Evolutionary conservation across 2,113 vertebrate genomes (phyloP).

Genomic region (Mellivora capensis): DNA sequence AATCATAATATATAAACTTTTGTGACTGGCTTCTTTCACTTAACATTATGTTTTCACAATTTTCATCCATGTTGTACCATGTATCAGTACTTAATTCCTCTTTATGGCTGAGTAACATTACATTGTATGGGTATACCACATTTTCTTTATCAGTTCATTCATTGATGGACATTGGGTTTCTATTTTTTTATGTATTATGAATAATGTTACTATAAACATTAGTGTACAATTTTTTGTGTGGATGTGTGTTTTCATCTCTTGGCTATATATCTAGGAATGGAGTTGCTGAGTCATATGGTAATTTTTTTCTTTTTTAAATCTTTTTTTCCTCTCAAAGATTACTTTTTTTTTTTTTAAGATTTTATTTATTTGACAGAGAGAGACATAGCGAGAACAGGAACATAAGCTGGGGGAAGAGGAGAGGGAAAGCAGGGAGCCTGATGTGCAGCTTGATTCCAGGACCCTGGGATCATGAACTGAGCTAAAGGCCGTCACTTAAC

Average conservation of each 20-base stretch:
- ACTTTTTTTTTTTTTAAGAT: too few relatives aligned
- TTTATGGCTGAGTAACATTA: not conserved
- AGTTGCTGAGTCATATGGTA: not conserved
- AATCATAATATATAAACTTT: not conserved
- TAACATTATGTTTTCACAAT: not conserved
- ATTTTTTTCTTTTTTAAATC: not conserved
- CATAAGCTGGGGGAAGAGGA: not conserved
- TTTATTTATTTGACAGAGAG: not conserved
- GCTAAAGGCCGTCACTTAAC: too few relatives aligned
- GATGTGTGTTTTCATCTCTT: not conserved
- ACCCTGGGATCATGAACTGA: too few relatives aligned
- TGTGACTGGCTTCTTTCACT: not conserved
- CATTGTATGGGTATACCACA: not conserved
- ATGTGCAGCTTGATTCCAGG: too few relatives aligned
- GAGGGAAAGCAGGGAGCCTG: not conserved
- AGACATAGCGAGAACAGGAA: not conserved
- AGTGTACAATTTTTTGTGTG: not conserved
- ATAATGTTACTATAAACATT: not conserved
- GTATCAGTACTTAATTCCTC: not conserved
- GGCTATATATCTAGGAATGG: not conserved
- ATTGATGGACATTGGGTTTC: not conserved
- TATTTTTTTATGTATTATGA: not conserved
- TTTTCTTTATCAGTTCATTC: not conserved
- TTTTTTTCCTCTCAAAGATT: not conserved
- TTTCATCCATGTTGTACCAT: not conserved